Conservation (phyloP, 2,797 vertebrate species). For the Leuciscus waleckii region DNA sequence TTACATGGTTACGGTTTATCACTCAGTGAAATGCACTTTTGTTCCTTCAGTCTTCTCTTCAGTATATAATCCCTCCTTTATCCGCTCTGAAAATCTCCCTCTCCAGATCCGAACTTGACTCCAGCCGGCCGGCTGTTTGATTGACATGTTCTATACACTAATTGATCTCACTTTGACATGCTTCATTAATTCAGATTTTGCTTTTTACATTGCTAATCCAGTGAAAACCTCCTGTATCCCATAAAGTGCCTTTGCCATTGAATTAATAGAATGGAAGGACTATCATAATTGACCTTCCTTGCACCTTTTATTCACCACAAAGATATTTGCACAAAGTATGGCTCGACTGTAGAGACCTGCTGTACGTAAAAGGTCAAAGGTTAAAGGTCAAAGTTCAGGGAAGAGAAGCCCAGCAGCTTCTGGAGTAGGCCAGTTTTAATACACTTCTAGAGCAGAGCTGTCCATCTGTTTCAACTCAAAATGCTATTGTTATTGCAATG, state of each 20-base stretch:
- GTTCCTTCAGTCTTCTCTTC: constrained; percentile 29
- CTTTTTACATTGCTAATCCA: constrained; percentile 35
- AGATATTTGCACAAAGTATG: constrained; percentile 41
- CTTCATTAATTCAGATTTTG: constrained; percentile 55
- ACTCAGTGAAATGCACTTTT: constrained; percentile 56
- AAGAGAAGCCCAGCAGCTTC: constrained; percentile 59
- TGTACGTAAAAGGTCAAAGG: constrained; percentile 44
- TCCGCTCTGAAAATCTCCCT: constrained; percentile 55
- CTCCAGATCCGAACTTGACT: constrained; percentile 72
- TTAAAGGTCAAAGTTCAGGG: constrained; percentile 50
- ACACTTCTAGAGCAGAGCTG: constrained; percentile 64
- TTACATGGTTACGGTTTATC: constrained; percentile 27
- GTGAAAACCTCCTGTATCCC: constrained; percentile 45
- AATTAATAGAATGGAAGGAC: constrained; percentile 27
- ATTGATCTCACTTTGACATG: constrained; percentile 56
- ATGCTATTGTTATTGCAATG: constrained; percentile 72
- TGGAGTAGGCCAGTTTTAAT: constrained; percentile 51
- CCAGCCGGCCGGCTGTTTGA: constrained; percentile 81
- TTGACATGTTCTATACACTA: constrained; percentile 55
- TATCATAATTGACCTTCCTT: constrained; percentile 17
- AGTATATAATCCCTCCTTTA: constrained; percentile 55
- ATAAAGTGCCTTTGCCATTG: constrained; percentile 26
- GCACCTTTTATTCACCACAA: constrained; percentile 33
- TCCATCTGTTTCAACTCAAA: constrained; percentile 72
- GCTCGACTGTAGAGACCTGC: constrained; percentile 47